phyloP scores from a whole-genome alignment of 1,140 invertebrate species.

The Ceratina calcarata region DNA sequence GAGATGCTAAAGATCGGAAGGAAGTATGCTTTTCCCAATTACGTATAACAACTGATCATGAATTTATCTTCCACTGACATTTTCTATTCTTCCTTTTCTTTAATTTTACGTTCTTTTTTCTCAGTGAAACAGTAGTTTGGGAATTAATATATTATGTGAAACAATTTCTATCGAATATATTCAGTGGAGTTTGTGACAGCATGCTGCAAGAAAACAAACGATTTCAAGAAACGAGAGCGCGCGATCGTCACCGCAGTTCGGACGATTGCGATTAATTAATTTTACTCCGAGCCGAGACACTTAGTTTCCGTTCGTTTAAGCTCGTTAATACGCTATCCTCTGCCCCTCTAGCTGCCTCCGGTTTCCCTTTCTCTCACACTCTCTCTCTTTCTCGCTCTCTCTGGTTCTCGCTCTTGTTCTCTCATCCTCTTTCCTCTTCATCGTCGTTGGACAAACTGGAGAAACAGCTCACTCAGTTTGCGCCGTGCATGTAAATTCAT shows the following conservation, averaged over 20 bases:
- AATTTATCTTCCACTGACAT: too few relatives aligned
- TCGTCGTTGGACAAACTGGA: constrained; percentile 44
- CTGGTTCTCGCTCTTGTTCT: too few relatives aligned
- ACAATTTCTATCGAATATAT: too few relatives aligned
- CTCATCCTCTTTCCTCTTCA: too few relatives aligned
- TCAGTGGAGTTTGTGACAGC: too few relatives aligned
- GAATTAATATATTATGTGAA: too few relatives aligned
- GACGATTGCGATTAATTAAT: constrained; percentile 81
- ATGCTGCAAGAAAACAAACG: constrained; percentile 55
- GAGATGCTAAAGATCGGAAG: neutral
- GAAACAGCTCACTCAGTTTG: constrained; percentile 68
- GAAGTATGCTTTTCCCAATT: neutral
- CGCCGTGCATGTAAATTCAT: constrained; percentile 67
- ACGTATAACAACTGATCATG: too few relatives aligned
- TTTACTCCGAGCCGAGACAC: constrained; percentile 79
- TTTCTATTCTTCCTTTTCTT: too few relatives aligned
- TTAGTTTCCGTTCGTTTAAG: constrained; percentile 81
- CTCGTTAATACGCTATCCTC: constrained; percentile 68
- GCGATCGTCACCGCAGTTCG: constrained; percentile 72
- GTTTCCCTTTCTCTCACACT: constrained; percentile 21
- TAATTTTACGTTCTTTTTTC: neutral
- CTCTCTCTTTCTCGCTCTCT: constrained; percentile 15
- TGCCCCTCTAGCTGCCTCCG: constrained; percentile 25
- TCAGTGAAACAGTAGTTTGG: too few relatives aligned
- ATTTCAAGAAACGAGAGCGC: constrained; percentile 68